These are phyloP conservation scores for Microplitis mediator DNA, from an alignment of 1,140 invertebrate genomes.

Conservation along the genomic window DNA sequence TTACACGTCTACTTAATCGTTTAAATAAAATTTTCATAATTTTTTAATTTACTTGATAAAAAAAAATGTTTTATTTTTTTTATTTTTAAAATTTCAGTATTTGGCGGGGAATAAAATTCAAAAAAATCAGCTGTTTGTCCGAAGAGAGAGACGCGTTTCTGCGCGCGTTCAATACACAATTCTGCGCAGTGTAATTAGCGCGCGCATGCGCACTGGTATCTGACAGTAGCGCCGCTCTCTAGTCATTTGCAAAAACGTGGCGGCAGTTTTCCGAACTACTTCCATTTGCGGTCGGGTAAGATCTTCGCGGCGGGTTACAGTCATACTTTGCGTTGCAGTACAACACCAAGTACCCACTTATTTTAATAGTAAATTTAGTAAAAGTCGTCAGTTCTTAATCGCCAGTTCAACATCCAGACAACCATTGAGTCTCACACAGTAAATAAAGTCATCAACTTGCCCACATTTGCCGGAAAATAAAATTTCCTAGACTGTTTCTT, in stretches of 20 bases:
- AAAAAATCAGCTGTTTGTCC: neutral
- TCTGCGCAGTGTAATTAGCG: neutral
- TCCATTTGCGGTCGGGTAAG: neutral
- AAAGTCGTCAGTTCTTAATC: no score
- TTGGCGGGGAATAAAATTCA: neutral
- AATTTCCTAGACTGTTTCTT: no score
- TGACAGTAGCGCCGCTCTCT: neutral
- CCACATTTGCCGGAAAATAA: no score
- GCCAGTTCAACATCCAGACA: no score
- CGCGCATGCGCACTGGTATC: neutral
- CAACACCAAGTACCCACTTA: neutral
- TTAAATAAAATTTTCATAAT: neutral
- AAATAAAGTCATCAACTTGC: no score
- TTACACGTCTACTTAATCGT: neutral
- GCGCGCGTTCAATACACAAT: neutral
- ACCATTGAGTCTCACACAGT: no score
- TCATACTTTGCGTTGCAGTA: neutral
- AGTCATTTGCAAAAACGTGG: neutral
- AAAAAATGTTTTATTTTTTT: neutral
- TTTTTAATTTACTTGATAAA: neutral
- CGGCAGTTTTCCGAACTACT: constrained; percentile 2
- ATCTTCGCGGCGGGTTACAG: constrained; percentile 2
- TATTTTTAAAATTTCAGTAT: neutral
- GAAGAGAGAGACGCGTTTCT: neutral
- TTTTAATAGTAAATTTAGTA: no score